Conservation (phyloP, 2,113 vertebrate genomes). For the Platichthys flesus region DNA sequence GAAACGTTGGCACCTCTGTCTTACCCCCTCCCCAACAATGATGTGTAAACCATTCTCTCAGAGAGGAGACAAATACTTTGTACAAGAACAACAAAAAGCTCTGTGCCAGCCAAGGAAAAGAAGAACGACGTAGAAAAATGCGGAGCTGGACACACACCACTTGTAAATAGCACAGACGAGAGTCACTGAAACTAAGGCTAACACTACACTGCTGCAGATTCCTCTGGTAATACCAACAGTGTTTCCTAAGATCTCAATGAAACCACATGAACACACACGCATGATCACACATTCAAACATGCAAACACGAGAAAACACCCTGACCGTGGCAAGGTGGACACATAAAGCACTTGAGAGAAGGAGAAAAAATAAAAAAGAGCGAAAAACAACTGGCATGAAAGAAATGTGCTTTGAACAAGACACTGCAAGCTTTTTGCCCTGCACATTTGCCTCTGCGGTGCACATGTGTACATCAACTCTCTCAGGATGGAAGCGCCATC, state of each 20-base stretch:
- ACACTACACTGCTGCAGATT: constrained; percentile 76
- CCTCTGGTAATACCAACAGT: constrained; percentile 64
- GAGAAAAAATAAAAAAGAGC: constrained; percentile 27
- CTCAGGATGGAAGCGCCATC: constrained; percentile 70
- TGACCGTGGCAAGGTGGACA: constrained; percentile 48
- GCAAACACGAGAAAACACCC: constrained; percentile 54
- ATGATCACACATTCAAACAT: constrained; percentile 42
- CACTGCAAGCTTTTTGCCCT: constrained; percentile 68
- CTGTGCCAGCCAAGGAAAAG: constrained; percentile 73
- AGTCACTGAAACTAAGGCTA: constrained; percentile 73
- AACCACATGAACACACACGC: constrained; percentile 40
- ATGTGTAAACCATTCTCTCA: constrained; percentile 72
- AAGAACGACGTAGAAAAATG: constrained; percentile 55
- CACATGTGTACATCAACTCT: constrained; percentile 62
- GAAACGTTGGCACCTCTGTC: constrained; percentile 83
- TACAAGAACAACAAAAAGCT: constrained; percentile 67
- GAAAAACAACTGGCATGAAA: constrained; percentile 44
- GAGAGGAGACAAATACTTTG: constrained; percentile 70
- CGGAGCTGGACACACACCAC: constrained; percentile 72
- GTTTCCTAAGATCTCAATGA: constrained; percentile 71
- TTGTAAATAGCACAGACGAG: constrained; percentile 81
- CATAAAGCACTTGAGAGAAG: constrained; percentile 57
- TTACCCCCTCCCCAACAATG: constrained; percentile 68
- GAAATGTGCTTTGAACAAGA: constrained; percentile 58
- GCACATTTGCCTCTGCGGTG: constrained; percentile 53